Evolutionary conservation across 2,797 vertebrate species (phyloP), one percentile per base, ranked within the genome.

Genomic region (Poeciliopsis infans): DNA sequence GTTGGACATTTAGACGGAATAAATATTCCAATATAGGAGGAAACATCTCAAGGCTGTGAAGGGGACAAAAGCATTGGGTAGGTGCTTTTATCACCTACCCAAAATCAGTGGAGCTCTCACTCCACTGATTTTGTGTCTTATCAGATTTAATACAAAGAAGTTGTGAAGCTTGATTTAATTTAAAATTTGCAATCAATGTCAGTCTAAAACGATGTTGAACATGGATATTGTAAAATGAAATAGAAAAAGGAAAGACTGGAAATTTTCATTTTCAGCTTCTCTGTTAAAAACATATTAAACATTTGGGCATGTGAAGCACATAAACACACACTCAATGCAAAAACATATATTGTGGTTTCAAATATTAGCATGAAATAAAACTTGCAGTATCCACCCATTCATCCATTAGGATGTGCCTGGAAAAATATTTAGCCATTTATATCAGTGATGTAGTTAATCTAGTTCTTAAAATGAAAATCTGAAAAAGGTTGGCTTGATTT

Each of bases 1-100:
- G 83, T 46, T 53, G 73, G 87, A 89, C 55, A 36, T 85, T 85
- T 53, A 73, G 61, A 61, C 39, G 28, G 18, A 57, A 74, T 81
- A 81, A 86, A 84, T 71, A 77, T 72, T 69, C 43, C 64, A 57
- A 78, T 76, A 39, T 36, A 70, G 81, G 11, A 39, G 64, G 75
- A 76, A 16, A 43, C 70, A 3, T 86, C 53, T 46, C 72, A 64
- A 74, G 41, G 53, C 39, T 36, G 72, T 28, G 55, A 53, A 25
- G 47, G 79, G 71, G 79, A 82, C 31, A 31, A 31, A 31, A 31
- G 31, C 31, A 31, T 31, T 31, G 31, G 31, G 31, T 31, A 31
- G 31, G 31, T 31, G 31, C 31, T 31, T 31, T 31, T 31, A 31
- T 31, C 31, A 31, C 31, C 31, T 31, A 31, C 31, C 31, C 31